Conservation (phyloP, 2,113 vertebrate genomes). For the Rhombomys opimus region DNA sequence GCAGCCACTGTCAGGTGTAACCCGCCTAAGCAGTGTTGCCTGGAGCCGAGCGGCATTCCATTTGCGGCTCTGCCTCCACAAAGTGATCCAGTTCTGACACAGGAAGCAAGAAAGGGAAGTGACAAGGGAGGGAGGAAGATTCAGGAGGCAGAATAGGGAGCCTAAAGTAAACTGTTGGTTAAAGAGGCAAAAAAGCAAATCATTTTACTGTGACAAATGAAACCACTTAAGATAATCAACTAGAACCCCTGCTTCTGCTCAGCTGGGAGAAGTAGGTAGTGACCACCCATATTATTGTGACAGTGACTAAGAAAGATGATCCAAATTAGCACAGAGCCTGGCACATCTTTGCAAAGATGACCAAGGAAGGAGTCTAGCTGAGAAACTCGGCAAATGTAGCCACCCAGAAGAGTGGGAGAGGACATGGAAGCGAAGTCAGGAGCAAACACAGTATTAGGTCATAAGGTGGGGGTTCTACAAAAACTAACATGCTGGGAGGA, state of each 20-base stretch:
- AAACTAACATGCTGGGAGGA: not conserved
- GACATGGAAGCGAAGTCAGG: not conserved
- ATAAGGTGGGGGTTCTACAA: not conserved
- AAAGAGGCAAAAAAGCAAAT: not conserved
- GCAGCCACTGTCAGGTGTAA: not conserved
- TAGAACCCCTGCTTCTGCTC: constrained; percentile 1
- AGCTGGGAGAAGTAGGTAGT: not conserved
- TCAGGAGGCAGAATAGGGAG: not conserved
- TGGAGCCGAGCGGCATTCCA: not conserved
- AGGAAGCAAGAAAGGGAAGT: not conserved
- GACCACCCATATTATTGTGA: not conserved
- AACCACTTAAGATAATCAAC: not conserved
- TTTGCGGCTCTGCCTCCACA: not conserved
- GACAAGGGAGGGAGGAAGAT: not conserved
- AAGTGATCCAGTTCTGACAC: not conserved
- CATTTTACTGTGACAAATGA: not conserved
- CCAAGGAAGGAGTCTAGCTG: not conserved
- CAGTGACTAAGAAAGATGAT: not conserved
- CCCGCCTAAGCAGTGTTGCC: accelerated
- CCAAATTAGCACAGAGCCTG: not conserved
- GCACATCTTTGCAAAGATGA: not conserved
- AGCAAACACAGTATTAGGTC: not conserved
- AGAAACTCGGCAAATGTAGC: not conserved
- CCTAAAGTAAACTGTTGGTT: not conserved
- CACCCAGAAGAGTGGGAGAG: not conserved